Base-by-base conservation (phyloP, 2,113 vertebrate species). In the Brachyistius frenatus region DNA sequence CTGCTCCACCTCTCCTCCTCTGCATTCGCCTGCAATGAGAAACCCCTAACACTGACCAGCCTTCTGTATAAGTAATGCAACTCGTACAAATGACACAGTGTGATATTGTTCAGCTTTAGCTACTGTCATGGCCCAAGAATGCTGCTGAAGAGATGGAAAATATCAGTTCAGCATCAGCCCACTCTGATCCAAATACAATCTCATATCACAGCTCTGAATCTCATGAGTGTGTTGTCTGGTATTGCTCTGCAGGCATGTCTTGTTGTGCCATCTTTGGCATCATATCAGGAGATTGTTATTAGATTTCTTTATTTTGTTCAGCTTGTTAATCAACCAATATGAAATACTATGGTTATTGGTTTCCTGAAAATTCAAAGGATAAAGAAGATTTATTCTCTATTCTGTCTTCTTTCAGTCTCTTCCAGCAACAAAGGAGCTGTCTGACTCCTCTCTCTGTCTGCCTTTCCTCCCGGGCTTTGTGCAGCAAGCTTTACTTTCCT, bases 1-100 rank as follows among this genome's bases (percentile, higher is more conserved):
- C 65, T 53, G 71, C 85, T 88, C 85, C 68, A 37, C 55, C 76
- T 78, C 84, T 82, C 76, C 58, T 85, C 80, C 81, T 83, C 86
- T 11, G 23, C 86, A 31, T 37, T 64, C 8, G 52, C 61, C 61
- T 54, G 56, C 79, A 56, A 5, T 76, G 80, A 23, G 56, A 44
- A 64, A 32, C 33, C 11, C 11, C 14, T 32, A 73, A 84, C 78
- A 72, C 64, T 73, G 80, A 87, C 73, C 65, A 63, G 75, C 73
- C 53, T 73, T 78, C 80, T 82, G 66, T 67, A 65, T 76, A 73
- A 86, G 57, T 69, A 65, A 71, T 54, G 6, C 56, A 68, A 73
- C 37, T 14, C 3, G 68, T 47, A 14, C 36, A 49, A 52, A 33
- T 47, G 32, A 76, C 80, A 78, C 33, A 75, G 65, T 5, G 4